Evolutionary conservation across 2,797 vertebrate genomes (phyloP), one percentile per base, ranked within the genome.

Genomic region (Molossus alvarezi): DNA sequence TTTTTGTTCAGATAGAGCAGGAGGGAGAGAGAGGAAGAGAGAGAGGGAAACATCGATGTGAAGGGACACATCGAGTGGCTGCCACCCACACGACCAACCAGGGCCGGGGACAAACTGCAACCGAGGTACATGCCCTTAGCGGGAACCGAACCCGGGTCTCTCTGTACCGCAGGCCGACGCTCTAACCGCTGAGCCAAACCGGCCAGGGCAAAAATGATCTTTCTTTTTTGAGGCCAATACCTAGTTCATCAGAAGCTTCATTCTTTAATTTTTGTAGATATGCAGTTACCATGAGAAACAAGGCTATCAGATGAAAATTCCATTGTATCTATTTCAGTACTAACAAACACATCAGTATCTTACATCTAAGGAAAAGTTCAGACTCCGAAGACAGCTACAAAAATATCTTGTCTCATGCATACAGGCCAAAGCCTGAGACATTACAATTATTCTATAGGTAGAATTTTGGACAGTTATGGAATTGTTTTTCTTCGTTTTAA

Each of bases 301-400:
- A 95, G 95, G 60, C 86, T 91, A 84, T 87, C 20, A 48, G 55
- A 91, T 95, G 82, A 71, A 95, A 92, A 97, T 97, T 81, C 87
- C 25, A 37, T 67, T 95, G 82, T 91, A 41, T 75, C 55, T 65
- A 37, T 91, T 96, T 25, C 82, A 90, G 85, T 71, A 37, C 67
- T 92, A 95, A 75, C 55, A 95, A 96, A 60, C 20, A 60, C 20
- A 60, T 88, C 48, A 88, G n/a, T 90, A 65, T 88, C 95, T 97
- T 83, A 82, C 41, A 76, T 80, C 57, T 86, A 92, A 88, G 29
- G 77, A 95, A 80, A 95, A 83, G n/a, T 88, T 96, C 37, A 75
- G 60, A 72, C 65, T 85, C 58, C 18, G 45, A 84, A 95, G 73
- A 91, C 6, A 92, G 37, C 27, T 72, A 55, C 86, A 45, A 9